Percentiles rank a stretch among this genome's conserved stretches.
Evolutionary conservation across 2,888 invertebrate genomes (phyloP).

Genomic region (Caenorhabditis parvicauda): DNA sequence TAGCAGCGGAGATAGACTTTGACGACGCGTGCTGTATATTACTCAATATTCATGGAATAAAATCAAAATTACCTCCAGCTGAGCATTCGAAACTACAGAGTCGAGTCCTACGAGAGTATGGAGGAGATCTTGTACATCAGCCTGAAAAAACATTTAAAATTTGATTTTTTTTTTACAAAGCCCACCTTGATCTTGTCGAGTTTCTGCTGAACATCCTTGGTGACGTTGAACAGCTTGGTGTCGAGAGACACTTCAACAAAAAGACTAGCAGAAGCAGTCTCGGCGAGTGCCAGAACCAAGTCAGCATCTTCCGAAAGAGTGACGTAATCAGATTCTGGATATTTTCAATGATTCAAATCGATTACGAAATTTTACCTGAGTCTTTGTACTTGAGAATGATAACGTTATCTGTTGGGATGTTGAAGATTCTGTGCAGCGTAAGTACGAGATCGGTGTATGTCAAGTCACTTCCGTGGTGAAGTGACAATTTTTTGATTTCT

Average conservation of each 20-base stretch:
- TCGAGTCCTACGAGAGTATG: too few species aligned
- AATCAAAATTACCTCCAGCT: not conserved
- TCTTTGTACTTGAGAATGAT: constrained; percentile 50
- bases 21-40: too few species aligned
- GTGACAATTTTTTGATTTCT: constrained; percentile 40
- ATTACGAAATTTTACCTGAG: constrained; percentile 28
- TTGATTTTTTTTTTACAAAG: not conserved
- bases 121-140: constrained; percentile 14
- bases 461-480: constrained; percentile 45
- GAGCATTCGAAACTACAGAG: too few species aligned
- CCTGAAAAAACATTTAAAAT: constrained; percentile 10
- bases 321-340: constrained; percentile 49
- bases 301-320: constrained; percentile 47
- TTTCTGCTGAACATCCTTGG: constrained; percentile 12
- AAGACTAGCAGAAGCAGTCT: not conserved
- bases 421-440: constrained; percentile 46
- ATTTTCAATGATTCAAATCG: not conserved
- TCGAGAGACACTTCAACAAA: too few species aligned
- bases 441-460: constrained; percentile 42
- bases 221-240: constrained; percentile 13
- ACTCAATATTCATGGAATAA: not conserved
- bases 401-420: constrained; percentile 21
- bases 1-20: not conserved
- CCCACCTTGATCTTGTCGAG: constrained; percentile 27
- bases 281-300: constrained; percentile 40